Conservation (phyloP, 2,888 invertebrate genomes). For the Philereme vetulata region DNA sequence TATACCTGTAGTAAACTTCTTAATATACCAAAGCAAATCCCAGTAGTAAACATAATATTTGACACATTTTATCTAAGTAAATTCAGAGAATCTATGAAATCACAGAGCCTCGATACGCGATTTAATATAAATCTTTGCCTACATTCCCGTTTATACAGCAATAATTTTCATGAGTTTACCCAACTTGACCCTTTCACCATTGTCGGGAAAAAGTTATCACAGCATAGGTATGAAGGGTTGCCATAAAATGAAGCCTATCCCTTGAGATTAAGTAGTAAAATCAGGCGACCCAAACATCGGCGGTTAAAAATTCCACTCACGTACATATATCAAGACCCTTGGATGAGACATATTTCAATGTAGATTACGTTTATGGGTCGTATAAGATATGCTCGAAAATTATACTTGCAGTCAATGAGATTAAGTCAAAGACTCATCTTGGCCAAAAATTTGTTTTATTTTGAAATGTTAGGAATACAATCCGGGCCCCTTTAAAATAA, state of each 20-base stretch:
- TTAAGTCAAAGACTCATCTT: not conserved
- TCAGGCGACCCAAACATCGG: constrained; percentile 18
- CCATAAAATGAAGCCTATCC: constrained; percentile 22
- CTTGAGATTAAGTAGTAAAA: constrained; percentile 27
- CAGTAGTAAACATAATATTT: too few relatives aligned
- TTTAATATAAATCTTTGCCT: constrained; percentile 15
- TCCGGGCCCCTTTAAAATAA: too few relatives aligned
- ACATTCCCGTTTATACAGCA: constrained; percentile 19
- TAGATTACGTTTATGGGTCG: constrained; percentile 7
- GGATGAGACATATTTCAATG: constrained; percentile 13
- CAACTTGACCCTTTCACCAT: constrained; percentile 26
- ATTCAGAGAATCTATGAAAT: constrained; percentile 5
- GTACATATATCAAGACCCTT: constrained; percentile 17
- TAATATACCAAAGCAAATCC: too few relatives aligned
- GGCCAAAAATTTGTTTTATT: not conserved
- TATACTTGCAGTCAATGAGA: constrained; percentile 1
- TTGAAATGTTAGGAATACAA: too few relatives aligned
- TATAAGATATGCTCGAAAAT: constrained; percentile 4
- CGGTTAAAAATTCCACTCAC: constrained; percentile 16
- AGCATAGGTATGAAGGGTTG: constrained; percentile 25
- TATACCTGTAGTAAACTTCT: too few relatives aligned
- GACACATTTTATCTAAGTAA: too few relatives aligned
- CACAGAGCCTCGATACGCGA: constrained; percentile 12
- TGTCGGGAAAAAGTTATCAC: constrained; percentile 27
- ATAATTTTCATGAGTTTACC: constrained; percentile 25